Base-by-base conservation (phyloP, 2,113 vertebrate species). In the Hydropotes inermis region DNA sequence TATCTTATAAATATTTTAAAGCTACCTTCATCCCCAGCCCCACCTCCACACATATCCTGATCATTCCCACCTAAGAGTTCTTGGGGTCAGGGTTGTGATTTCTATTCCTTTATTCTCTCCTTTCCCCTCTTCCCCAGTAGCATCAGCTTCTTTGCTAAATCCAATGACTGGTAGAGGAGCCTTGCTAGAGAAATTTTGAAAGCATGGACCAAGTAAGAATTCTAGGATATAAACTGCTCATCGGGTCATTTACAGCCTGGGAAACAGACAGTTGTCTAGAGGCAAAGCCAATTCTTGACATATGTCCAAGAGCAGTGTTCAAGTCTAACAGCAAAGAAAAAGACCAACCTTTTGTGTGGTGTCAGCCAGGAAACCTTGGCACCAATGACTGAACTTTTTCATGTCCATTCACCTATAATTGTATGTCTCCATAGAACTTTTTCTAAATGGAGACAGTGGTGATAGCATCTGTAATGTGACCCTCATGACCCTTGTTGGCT, bases 1-100 rank as follows among this genome's bases (percentile, higher is more conserved):
- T 89, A 30, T 89, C 60, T 58, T 92, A 21, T 85, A 96, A 76
- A 58, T 52, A 93, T 87, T 83, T 94, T 87, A 92, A 83, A 78
- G 36, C 21, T 70, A n/a, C 36, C 8, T 16, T 28, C 39, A 0
- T 21, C 39, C 43, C 36, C 16, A 54, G 5, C 7, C 14, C 39
- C 7, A 12, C 64, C 7, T 28, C 55, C 23, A 16, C 27, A 10
- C 83, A 36, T 89, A 84, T 50, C 21, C 9, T 60, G 10, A 70
- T 28, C n/a, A 74, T 61, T 60, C 27, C 45, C 30, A 84, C n/a
- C 74, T 79, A 57, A 39, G 33, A 57, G 55, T 21, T 87, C 33
- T 17, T 60, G 23, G 33, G 39, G 13, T 92, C 50, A 83, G 23
- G 30, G 55, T 61, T 47, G 6, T 85, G 64, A 85, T n/a, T 60